Percentiles rank a stretch among this genome's conserved stretches.
These are phyloP conservation scores for Ostrea edulis DNA, from an alignment of 1,140 invertebrate genomes.

Conservation along the genomic window DNA sequence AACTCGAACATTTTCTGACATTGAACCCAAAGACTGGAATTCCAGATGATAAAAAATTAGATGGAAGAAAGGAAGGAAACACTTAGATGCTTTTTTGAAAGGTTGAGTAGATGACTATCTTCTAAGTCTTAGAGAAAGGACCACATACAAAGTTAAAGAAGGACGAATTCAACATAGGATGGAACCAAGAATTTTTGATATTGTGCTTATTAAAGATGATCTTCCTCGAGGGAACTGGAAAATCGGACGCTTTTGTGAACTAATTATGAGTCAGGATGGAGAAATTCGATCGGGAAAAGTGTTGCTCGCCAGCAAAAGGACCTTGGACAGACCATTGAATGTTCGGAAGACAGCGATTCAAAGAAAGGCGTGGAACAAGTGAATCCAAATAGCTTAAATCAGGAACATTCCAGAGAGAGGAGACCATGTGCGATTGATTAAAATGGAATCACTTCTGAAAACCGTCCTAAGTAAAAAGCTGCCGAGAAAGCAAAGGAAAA, in stretches of 20 bases:
- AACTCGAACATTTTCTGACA: no score
- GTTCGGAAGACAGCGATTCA: background rate
- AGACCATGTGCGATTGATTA: no score
- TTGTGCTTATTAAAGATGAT: constrained; percentile 45
- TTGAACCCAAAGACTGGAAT: background rate
- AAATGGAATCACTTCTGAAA: background rate
- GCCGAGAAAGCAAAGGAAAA: background rate
- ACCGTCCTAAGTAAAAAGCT: background rate
- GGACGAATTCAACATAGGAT: no score
- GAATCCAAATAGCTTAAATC: background rate
- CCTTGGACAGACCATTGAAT: constrained; percentile 30
- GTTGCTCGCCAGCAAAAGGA: background rate
- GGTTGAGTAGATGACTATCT: constrained; percentile 47
- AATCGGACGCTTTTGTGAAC: constrained; percentile 26
- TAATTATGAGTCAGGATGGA: constrained; percentile 14
- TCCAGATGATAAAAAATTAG: background rate
- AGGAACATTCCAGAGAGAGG: background rate
- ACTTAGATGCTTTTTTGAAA: constrained; percentile 41
- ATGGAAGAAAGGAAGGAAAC: no score
- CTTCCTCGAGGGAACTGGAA: constrained; percentile 41
- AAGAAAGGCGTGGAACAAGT: no score
- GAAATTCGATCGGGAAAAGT: constrained; percentile 44
- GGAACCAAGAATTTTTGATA: constrained; percentile 32
- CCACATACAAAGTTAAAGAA: constrained; percentile 26
- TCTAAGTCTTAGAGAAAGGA: constrained; percentile 45